Conservation (phyloP, 2,113 vertebrate species). For the Orthochromis indermauri region DNA sequence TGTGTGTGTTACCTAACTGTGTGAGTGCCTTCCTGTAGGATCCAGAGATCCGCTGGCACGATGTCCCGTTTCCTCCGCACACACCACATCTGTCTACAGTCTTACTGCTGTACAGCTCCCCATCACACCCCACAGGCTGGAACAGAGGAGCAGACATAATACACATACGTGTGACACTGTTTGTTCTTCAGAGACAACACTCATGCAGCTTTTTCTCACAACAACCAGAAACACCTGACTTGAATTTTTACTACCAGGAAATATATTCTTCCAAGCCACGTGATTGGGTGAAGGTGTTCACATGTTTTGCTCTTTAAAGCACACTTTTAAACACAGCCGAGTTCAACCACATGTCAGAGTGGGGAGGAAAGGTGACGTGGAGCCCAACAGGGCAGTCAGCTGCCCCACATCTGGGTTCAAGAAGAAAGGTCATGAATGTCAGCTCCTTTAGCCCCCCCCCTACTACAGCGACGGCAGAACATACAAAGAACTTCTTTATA, state of each 20-base stretch:
- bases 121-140: slow-evolving; percentile 84
- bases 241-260: not conserved
- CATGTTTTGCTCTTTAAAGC: not conserved
- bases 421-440: not conserved
- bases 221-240: not conserved
- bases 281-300: not conserved
- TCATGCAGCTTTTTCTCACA: not conserved
- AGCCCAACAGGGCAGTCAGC: not conserved
- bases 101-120: slow-evolving; percentile 78
- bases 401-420: not conserved
- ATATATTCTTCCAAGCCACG: not conserved
- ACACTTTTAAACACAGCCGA: not conserved
- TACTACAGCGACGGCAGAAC: not conserved
- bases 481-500: not conserved
- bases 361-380: not conserved
- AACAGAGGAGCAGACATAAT: not conserved
- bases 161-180: rapidly evolving
- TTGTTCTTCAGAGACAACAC: not conserved
- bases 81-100: slow-evolving; percentile 81
- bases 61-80: slow-evolving; percentile 81
- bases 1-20: slow-evolving; percentile 84
- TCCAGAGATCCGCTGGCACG: slow-evolving; percentile 82
- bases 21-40: slow-evolving; percentile 82
- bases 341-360: not conserved
- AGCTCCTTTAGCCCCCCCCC: not conserved